These are phyloP conservation scores for Trachops cirrhosus DNA, from an alignment of 2,797 vertebrate genomes.

Conservation along the genomic window DNA sequence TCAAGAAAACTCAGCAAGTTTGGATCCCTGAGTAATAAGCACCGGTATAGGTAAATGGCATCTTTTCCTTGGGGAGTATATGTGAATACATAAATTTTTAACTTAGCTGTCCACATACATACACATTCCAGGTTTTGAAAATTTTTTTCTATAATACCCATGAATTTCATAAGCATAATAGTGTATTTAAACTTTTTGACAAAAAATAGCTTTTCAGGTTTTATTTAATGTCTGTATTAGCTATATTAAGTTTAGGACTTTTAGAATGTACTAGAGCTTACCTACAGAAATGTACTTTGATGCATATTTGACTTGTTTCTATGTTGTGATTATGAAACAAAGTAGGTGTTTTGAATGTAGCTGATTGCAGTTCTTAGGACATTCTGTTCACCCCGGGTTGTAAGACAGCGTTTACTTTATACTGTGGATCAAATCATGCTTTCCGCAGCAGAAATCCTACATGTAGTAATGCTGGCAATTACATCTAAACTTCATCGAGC, in stretches of 20 bases:
- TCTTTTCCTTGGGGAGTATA: neutral
- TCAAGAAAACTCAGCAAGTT: slow-evolving; percentile 91
- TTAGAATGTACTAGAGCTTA: neutral
- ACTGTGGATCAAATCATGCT: neutral
- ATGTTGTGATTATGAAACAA: slow-evolving; percentile 1
- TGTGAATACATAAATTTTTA: neutral
- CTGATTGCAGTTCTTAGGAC: neutral
- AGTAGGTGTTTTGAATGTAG: neutral
- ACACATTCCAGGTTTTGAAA: neutral
- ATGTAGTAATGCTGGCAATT: neutral
- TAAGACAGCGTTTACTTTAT: neutral
- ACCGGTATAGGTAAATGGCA: slow-evolving; percentile 87
- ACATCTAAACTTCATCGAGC: neutral
- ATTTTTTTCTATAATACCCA: neutral
- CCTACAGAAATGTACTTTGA: slow-evolving; percentile 15
- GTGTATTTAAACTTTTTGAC: neutral
- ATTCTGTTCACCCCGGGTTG: neutral
- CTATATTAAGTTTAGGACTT: neutral
- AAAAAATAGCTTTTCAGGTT: neutral
- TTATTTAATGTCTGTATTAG: neutral
- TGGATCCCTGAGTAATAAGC: slow-evolving; percentile 88
- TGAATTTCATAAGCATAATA: neutral
- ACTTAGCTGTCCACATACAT: neutral
- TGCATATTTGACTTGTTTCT: neutral
- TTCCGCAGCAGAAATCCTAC: neutral